Percentiles rank a stretch among this genome's conserved stretches.
phyloP scores from a whole-genome alignment of 1,140 invertebrate genomes.

The Heliconius hermathena region DNA sequence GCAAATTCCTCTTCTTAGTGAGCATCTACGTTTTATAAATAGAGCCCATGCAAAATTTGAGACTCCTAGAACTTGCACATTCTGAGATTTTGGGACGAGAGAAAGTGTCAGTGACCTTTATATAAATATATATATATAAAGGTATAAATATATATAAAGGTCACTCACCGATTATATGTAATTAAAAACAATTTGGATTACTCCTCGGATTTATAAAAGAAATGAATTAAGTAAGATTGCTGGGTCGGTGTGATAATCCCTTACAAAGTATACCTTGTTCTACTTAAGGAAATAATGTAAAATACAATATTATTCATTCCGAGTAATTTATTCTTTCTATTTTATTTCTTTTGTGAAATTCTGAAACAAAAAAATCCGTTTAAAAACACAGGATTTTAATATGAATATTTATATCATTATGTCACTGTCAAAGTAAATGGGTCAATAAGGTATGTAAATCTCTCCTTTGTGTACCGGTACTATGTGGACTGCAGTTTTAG shows the following conservation, averaged over 20 bases:
- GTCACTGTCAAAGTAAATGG: constrained; percentile 30
- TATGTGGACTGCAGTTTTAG: constrained; percentile 16
- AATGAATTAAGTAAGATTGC: background rate
- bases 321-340: background rate
- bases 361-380: background rate
- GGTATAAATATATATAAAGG: no score
- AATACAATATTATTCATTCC: background rate
- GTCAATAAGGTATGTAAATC: constrained; percentile 37
- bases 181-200: no score
- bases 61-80: no score
- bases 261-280: background rate
- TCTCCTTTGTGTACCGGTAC: constrained; percentile 15
- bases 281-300: background rate
- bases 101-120: no score
- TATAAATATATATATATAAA: no score
- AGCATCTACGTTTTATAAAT: no score
- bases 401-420: constrained; percentile 30
- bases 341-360: background rate
- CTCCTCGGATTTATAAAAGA: background rate
- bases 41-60: no score
- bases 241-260: background rate
- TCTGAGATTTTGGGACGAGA: no score
- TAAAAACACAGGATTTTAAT: constrained; percentile 12
- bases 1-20: no score
- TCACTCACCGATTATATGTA: no score